Percentiles rank a stretch among this genome's conserved stretches.
Conservation (phyloP, 2,797 vertebrate species). For the Hirundo rustica region DNA sequence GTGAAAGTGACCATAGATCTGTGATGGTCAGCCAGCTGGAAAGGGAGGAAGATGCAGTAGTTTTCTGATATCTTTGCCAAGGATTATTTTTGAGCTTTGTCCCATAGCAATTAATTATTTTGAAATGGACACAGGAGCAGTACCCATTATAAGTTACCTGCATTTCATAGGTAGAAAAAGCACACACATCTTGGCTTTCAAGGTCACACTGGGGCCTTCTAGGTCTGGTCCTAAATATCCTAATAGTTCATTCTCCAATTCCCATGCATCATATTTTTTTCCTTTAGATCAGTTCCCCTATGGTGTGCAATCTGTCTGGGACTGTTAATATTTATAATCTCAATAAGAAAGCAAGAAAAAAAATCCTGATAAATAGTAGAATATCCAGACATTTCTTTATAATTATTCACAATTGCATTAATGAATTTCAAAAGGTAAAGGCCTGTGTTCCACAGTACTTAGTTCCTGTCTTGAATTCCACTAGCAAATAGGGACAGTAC, state of each 20-base stretch:
- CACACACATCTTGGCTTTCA: not conserved
- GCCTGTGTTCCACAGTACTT: not conserved
- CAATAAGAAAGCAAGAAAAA: not conserved
- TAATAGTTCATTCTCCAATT: not conserved
- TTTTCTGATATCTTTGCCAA: not conserved
- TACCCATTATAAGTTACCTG: not conserved
- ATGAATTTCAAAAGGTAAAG: not conserved
- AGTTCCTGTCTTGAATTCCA: not conserved
- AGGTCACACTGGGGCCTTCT: not conserved
- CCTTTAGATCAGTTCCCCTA: not conserved
- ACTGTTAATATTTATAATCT: not conserved
- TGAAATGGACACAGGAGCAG: not conserved
- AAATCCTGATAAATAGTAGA: not conserved
- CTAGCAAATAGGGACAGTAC: not conserved
- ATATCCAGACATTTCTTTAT: not conserved
- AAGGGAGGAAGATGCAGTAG: not conserved
- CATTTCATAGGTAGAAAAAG: not conserved
- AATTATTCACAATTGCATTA: not conserved
- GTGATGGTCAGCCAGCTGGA: not conserved
- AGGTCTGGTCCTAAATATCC: not conserved
- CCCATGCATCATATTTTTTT: not conserved
- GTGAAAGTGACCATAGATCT: not conserved
- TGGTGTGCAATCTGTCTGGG: not conserved
- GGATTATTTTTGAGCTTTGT: not conserved
- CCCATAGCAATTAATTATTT: not conserved